Evolutionary conservation across 2,797 vertebrate genomes (phyloP).

Genomic region (Tangara arthus): DNA sequence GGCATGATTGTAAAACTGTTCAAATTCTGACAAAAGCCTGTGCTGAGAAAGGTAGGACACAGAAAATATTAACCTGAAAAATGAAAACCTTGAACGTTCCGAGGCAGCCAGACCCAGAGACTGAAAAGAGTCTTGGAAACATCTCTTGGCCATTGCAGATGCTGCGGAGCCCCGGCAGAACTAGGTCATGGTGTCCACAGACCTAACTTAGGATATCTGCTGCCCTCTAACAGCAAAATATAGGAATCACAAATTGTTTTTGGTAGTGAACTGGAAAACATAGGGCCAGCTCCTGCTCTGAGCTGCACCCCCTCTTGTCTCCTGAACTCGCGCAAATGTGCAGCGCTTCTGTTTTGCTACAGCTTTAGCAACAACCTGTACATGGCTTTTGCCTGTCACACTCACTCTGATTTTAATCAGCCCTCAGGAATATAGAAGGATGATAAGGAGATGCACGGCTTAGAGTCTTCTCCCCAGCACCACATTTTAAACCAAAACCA

Average conservation of each 20-base stretch:
- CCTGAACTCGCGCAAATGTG: not conserved
- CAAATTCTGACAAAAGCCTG: not conserved
- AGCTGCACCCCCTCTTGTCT: not conserved
- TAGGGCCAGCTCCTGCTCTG: not conserved
- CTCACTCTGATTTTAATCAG: not conserved
- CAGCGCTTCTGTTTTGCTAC: rapidly evolving
- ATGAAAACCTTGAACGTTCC: rapidly evolving
- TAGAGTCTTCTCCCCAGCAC: not conserved
- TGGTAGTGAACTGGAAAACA: not conserved
- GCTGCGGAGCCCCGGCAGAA: not conserved
- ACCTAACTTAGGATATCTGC: not conserved
- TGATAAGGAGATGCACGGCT: too few species aligned
- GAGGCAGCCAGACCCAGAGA: not conserved
- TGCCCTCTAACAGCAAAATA: constrained; percentile 45
- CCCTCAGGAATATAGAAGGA: not conserved
- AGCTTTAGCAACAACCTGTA: not conserved
- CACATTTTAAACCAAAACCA: not conserved
- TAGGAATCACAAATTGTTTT: not conserved
- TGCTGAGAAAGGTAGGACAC: not conserved
- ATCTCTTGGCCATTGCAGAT: not conserved
- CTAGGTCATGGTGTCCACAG: not conserved
- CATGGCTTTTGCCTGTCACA: not conserved
- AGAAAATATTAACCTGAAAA: not conserved
- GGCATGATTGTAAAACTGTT: not conserved
- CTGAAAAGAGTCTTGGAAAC: not conserved